Evolutionary conservation across 2,888 invertebrate species (phyloP).

Genomic region (Eudasyphora cyanicolor): DNA sequence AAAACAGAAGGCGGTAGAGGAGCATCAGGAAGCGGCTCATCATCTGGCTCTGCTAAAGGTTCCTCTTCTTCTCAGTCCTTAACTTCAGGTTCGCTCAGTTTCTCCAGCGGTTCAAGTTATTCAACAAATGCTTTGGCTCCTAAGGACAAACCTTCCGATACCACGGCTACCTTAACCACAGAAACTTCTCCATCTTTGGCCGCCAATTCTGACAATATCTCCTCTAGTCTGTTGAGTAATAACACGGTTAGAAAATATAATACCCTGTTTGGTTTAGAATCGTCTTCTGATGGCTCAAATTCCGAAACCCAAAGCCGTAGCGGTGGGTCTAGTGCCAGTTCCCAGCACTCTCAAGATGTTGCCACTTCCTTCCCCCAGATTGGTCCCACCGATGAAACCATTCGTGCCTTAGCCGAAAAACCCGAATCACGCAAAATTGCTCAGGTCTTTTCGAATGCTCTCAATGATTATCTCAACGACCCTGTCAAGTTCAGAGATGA

Average conservation of each 20-base stretch:
- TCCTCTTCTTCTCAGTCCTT: not conserved
- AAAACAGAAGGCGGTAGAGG: not conserved
- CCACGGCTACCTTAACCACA: conserved; percentile 70
- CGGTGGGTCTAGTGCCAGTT: conserved; percentile 55
- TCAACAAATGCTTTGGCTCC: conserved; percentile 34
- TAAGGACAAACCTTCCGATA: conserved; percentile 71
- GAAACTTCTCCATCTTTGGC: conserved; percentile 71
- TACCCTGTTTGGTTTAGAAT: conserved; percentile 75
- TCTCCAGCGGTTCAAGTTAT: not conserved
- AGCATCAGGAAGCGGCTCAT: not conserved
- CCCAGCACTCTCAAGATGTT: conserved; percentile 26
- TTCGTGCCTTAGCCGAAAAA: conserved; percentile 80
- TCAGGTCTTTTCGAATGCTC: conserved; percentile 90
- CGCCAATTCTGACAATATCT: conserved; percentile 81
- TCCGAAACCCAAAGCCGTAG: conserved; percentile 81
- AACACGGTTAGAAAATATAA: conserved; percentile 76
- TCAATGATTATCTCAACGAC: conserved; percentile 90
- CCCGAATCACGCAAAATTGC: conserved; percentile 89
- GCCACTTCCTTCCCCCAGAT: conserved; percentile 72
- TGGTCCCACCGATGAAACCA: conserved; percentile 84
- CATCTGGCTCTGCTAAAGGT: not conserved
- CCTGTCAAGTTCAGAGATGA: conserved; percentile 90
- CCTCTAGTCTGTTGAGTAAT: conserved; percentile 84
- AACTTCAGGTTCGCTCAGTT: not conserved
- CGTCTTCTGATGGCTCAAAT: conserved; percentile 59